These are phyloP conservation scores for Lindbergichthys nudifrons DNA, from an alignment of 2,797 vertebrate genomes.

Conservation along the genomic window DNA sequence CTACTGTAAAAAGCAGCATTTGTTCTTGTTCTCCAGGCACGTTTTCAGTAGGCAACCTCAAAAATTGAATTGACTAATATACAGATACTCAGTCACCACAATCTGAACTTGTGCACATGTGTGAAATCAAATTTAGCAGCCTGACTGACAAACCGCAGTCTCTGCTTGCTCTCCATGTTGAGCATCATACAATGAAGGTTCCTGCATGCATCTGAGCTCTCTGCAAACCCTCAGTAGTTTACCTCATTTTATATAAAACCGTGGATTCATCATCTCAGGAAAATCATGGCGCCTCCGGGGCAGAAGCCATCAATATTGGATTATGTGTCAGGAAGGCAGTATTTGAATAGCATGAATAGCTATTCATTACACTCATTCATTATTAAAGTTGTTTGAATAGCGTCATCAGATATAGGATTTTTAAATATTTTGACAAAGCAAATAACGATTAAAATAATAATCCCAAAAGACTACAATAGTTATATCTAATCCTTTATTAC, in stretches of 20 bases:
- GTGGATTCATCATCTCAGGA: conserved; percentile 40
- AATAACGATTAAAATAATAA: background rate
- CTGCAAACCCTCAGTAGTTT: conserved; percentile 18
- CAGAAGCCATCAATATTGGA: conserved; percentile 54
- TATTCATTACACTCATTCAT: conserved; percentile 9
- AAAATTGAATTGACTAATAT: conserved; percentile 22
- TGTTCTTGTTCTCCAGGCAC: background rate
- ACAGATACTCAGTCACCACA: background rate
- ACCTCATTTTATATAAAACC: conserved; percentile 43
- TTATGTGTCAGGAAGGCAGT: conserved; percentile 35
- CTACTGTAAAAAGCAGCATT: background rate
- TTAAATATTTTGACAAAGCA: conserved; percentile 19
- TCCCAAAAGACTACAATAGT: background rate
- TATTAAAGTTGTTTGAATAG: background rate
- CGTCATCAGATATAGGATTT: conserved; percentile 8
- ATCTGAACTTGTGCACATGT: conserved; percentile 6
- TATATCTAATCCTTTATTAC: background rate
- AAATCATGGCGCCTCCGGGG: conserved; percentile 8
- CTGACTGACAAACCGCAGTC: conserved; percentile 27
- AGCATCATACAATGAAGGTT: conserved; percentile 26
- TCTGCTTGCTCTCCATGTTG: background rate
- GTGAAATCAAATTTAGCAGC: conserved; percentile 32
- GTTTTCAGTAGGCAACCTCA: conserved; percentile 12
- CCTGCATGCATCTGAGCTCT: conserved; percentile 21
- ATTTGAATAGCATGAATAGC: conserved; percentile 32